A percentile compares a stretch with the other conserved stretches of the same genome.
These are phyloP conservation scores for Sarcophaga carnaria DNA, from an alignment of 2,888 invertebrate genomes.

Conservation along the genomic window DNA sequence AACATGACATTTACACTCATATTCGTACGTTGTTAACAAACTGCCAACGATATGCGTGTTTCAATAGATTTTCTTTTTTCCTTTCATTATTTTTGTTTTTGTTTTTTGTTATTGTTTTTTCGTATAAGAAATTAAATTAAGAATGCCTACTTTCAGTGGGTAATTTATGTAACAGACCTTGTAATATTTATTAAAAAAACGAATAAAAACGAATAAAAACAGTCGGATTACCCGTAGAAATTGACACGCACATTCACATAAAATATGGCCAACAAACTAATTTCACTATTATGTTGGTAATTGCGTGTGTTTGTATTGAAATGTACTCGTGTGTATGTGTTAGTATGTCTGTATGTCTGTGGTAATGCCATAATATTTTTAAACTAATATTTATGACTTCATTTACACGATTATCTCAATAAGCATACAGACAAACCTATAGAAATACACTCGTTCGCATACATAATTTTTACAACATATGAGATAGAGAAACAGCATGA, in stretches of 20 bases:
- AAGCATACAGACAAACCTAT: neutral
- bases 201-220: neutral
- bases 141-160: constrained; percentile 32
- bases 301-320: neutral
- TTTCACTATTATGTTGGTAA: constrained; percentile 13
- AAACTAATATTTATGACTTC: constrained; percentile 52
- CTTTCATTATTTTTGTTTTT: neutral
- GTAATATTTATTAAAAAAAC: constrained; percentile 47
- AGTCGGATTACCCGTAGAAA: constrained; percentile 8
- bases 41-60: neutral
- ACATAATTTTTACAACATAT: neutral
- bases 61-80: neutral
- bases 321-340: neutral
- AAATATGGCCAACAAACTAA: constrained; percentile 16
- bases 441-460: neutral
- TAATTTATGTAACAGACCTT: constrained; percentile 47
- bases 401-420: constrained; percentile 47
- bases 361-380: neutral
- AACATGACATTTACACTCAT: neutral
- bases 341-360: neutral
- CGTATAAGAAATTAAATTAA: constrained; percentile 13
- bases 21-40: neutral
- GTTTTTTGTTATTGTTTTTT: neutral
- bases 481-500: neutral
- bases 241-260: constrained; percentile 14